Percentiles rank a stretch among this genome's conserved stretches.
phyloP scores from a whole-genome alignment of 2,113 vertebrate genomes.

The Stegostoma tigrinum region DNA sequence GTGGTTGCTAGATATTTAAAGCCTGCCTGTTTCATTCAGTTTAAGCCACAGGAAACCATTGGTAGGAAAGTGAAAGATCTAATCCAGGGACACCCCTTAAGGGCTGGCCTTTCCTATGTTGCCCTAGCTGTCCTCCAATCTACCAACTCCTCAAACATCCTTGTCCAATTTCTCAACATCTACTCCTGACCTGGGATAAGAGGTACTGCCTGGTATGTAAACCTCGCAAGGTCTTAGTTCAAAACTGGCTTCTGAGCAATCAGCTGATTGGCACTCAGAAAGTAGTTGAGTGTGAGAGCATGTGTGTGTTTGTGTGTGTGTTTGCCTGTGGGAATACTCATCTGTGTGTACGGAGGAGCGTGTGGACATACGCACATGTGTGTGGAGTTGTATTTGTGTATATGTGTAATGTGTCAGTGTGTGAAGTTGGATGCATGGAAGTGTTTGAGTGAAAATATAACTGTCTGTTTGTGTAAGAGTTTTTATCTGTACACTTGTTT shows the following conservation, averaged over 20 bases:
- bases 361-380: too few species aligned
- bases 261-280: too few species aligned
- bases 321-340: too few species aligned
- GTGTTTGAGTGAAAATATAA: too few species aligned
- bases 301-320: background rate
- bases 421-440: too few species aligned
- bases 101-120: too few species aligned
- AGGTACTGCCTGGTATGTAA: background rate
- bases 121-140: background rate
- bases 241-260: background rate
- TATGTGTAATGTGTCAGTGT: too few species aligned
- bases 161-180: background rate
- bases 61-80: background rate
- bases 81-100: background rate
- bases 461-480: too few species aligned
- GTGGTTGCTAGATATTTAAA: conserved; percentile 4
- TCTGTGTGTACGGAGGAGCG: too few species aligned
- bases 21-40: background rate
- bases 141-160: background rate
- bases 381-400: too few species aligned
- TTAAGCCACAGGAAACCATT: background rate
- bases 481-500: too few species aligned
- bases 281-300: background rate
- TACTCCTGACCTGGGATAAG: background rate
- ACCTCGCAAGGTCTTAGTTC: background rate